phyloP scores from a whole-genome alignment of 1,140 invertebrate species.

The Oryzaephilus surinamensis region DNA sequence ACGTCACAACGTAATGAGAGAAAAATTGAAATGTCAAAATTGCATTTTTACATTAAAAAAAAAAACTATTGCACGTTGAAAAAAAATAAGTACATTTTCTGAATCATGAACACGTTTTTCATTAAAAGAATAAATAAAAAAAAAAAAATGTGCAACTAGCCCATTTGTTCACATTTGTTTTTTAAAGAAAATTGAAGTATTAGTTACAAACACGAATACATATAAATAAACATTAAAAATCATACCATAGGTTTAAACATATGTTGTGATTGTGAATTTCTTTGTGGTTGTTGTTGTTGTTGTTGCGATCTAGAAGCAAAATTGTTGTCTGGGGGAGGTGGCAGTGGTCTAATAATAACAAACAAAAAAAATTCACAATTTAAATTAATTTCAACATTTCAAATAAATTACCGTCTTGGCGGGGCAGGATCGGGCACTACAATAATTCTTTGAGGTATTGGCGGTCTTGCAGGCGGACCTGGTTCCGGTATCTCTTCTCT shows the following conservation, averaged over 20 bases:
- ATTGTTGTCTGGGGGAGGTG: slow-evolving; percentile 35
- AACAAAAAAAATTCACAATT: neutral
- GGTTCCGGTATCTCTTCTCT: slow-evolving; percentile 55
- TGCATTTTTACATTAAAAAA: no score
- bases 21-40: no score
- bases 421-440: slow-evolving; percentile 56
- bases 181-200: neutral
- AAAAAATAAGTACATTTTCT: no score
- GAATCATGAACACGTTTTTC: no score
- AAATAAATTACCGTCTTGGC: slow-evolving; percentile 25
- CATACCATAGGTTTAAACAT: slow-evolving; percentile 74
- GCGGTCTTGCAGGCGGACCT: slow-evolving; percentile 70
- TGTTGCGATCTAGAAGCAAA: slow-evolving; percentile 31
- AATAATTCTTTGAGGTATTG: slow-evolving; percentile 79
- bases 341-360: slow-evolving; percentile 32
- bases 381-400: neutral
- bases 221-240: slow-evolving; percentile 11
- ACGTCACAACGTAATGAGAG: no score
- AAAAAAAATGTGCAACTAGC: no score
- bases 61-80: no score
- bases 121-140: no score
- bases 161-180: slow-evolving; percentile 4
- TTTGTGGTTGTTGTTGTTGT: slow-evolving; percentile 52
- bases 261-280: slow-evolving; percentile 63
- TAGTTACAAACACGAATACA: no score